Evolutionary conservation across 2,113 vertebrate species (phyloP).

Genomic region (Catharus bicknelli): DNA sequence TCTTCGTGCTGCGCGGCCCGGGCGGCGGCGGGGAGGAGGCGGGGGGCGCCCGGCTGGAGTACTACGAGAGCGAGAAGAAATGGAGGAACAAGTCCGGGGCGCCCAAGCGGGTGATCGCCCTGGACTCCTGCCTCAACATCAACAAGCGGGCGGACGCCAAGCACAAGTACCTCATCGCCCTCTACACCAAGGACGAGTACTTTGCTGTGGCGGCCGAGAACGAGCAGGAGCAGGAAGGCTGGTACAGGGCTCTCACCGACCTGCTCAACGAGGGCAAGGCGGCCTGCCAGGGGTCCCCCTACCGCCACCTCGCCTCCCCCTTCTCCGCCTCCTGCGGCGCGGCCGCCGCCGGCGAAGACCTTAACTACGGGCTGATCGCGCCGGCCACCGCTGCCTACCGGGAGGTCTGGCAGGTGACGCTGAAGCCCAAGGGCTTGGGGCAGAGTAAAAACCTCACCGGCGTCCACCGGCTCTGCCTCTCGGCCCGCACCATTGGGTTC

Average conservation of each 20-base stretch:
- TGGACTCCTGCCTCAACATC: slow-evolving; percentile 94
- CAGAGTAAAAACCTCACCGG: slow-evolving; percentile 91
- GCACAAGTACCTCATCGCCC: slow-evolving; percentile 94
- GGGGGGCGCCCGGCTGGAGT: slow-evolving; percentile 88
- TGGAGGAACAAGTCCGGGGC: slow-evolving; percentile 92
- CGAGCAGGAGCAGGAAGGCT: slow-evolving; percentile 93
- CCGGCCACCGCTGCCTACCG: slow-evolving; percentile 84
- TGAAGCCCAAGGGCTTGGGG: slow-evolving; percentile 93
- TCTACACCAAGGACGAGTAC: slow-evolving; percentile 97
- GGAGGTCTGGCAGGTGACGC: slow-evolving; percentile 96
- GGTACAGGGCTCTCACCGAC: slow-evolving; percentile 89
- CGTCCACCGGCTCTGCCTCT: slow-evolving; percentile 92
- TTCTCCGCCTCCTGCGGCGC: slow-evolving; percentile 75
- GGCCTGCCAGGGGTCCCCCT: slow-evolving; percentile 77
- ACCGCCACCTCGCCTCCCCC: slow-evolving; percentile 58
- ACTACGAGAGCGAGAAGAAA: slow-evolving; percentile 99
- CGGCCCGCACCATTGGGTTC: slow-evolving; percentile 91
- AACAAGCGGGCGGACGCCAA: slow-evolving; percentile 96
- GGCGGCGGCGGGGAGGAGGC: slow-evolving; percentile 63
- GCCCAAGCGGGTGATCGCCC: slow-evolving; percentile 89
- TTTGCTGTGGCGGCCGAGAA: slow-evolving; percentile 94
- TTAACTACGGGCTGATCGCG: slow-evolving; percentile 84
- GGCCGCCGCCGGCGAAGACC: slow-evolving; percentile 75
- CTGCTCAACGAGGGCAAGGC: slow-evolving; percentile 85
- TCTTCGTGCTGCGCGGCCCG: slow-evolving; percentile 89